Evolutionary conservation across 2,888 invertebrate genomes (phyloP).

Genomic region (Tanypteryx hageni): DNA sequence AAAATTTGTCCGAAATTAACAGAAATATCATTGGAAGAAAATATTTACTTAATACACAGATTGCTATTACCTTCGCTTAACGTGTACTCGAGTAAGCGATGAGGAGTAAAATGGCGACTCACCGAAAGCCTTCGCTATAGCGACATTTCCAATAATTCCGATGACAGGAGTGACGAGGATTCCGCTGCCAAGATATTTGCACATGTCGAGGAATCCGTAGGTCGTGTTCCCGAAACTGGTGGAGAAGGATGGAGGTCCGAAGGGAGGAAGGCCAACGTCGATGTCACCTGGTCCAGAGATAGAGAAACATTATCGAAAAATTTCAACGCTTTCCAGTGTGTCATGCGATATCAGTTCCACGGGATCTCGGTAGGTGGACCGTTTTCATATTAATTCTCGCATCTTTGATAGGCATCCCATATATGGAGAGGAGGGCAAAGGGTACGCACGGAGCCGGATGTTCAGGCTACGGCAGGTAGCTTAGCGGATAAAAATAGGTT

Average conservation of each 20-base stretch:
- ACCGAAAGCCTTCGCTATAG: slow-evolving; percentile 97
- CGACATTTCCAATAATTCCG: slow-evolving; percentile 94
- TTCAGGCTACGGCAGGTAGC: no score
- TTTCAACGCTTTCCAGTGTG: neutral
- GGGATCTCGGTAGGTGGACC: no score
- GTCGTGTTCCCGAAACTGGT: slow-evolving; percentile 80
- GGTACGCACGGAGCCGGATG: no score
- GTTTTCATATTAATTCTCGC: no score
- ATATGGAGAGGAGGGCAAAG: no score
- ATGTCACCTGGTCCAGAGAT: slow-evolving; percentile 70
- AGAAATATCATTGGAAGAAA: neutral
- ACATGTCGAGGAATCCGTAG: slow-evolving; percentile 82
- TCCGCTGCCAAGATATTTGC: slow-evolving; percentile 89
- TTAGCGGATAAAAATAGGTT: no score
- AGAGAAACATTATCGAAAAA: neutral
- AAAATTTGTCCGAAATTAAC: neutral
- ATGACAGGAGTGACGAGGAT: slow-evolving; percentile 92
- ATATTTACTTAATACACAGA: neutral
- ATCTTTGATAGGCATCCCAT: no score
- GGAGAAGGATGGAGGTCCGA: slow-evolving; percentile 84
- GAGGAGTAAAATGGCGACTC: slow-evolving; percentile 72
- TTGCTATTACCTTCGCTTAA: no score
- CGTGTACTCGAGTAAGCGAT: no score
- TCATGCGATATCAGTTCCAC: no score
- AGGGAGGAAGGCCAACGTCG: slow-evolving; percentile 84